These are phyloP conservation scores for Clarias magur DNA, from an alignment of 2,113 vertebrate species.

Conservation along the genomic window DNA sequence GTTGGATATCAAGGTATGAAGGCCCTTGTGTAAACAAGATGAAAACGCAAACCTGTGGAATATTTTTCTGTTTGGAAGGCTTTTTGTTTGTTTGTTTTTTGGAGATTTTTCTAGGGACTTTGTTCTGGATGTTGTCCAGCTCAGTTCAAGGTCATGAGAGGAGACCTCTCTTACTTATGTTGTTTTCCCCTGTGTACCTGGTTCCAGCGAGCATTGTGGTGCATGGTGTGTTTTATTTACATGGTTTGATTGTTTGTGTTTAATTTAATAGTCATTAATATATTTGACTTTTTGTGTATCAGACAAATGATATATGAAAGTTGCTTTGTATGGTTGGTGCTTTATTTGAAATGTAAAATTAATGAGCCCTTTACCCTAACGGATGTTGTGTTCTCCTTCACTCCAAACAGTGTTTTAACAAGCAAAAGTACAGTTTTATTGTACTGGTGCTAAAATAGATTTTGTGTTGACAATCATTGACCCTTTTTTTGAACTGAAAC, in stretches of 20 bases:
- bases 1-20: constrained; percentile 19
- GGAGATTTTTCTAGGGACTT: constrained; percentile 14
- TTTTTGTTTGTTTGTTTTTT: constrained; percentile 14
- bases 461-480: constrained; percentile 87
- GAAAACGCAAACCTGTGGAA: constrained; percentile 38
- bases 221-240: constrained; percentile 69
- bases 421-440: constrained; percentile 97
- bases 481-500: constrained; percentile 78
- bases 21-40: not conserved
- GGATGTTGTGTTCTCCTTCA: constrained; percentile 63
- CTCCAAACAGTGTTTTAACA: constrained; percentile 77
- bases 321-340: constrained; percentile 79
- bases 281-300: constrained; percentile 79
- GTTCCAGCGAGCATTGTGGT: constrained; percentile 65
- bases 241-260: constrained; percentile 72
- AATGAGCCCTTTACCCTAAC: constrained; percentile 72
- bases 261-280: constrained; percentile 84
- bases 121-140: constrained; percentile 31
- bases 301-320: constrained; percentile 69
- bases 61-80: constrained; percentile 25
- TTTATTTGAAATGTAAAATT: constrained; percentile 76
- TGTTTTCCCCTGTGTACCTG: constrained; percentile 45
- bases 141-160: not conserved
- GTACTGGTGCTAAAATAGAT: constrained; percentile 97
- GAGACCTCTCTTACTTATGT: not conserved